Conservation (phyloP, 2,797 vertebrate species). For the Kryptolebias ocellatus region DNA sequence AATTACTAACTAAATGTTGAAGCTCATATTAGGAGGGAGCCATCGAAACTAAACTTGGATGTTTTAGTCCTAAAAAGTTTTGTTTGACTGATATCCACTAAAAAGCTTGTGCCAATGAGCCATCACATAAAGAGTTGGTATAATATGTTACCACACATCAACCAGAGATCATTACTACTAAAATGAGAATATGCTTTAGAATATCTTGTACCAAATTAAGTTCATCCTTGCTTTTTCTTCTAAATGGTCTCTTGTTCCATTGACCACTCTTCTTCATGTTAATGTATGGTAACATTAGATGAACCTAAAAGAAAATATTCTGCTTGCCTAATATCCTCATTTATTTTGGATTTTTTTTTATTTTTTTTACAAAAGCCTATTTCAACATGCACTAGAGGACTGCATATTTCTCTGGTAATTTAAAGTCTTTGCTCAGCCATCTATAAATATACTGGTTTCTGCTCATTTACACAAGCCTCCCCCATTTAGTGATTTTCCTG, state of each 20-base stretch:
- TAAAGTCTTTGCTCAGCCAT: background rate
- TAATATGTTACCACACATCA: background rate
- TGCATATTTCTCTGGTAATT: constrained; percentile 1
- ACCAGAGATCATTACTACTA: background rate
- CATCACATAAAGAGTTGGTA: background rate
- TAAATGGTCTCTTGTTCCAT: background rate
- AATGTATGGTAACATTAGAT: background rate
- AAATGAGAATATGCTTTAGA: background rate
- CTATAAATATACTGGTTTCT: background rate
- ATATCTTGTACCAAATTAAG: background rate
- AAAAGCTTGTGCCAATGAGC: background rate
- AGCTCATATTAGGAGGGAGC: too few species aligned
- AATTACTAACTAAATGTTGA: too few species aligned
- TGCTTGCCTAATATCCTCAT: background rate
- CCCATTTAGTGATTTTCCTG: background rate
- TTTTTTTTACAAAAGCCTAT: background rate
- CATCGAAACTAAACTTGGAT: too few species aligned
- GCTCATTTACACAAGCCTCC: background rate
- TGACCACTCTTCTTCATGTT: background rate
- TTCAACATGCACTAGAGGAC: background rate
- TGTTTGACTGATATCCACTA: too few species aligned
- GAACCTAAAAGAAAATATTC: background rate
- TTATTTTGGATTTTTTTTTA: background rate
- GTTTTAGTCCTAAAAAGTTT: too few species aligned
- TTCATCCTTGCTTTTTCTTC: background rate